Evolutionary conservation across 2,888 invertebrate genomes (phyloP), one percentile per base, ranked within the genome.

Genomic region (Apotomis betuletana): DNA sequence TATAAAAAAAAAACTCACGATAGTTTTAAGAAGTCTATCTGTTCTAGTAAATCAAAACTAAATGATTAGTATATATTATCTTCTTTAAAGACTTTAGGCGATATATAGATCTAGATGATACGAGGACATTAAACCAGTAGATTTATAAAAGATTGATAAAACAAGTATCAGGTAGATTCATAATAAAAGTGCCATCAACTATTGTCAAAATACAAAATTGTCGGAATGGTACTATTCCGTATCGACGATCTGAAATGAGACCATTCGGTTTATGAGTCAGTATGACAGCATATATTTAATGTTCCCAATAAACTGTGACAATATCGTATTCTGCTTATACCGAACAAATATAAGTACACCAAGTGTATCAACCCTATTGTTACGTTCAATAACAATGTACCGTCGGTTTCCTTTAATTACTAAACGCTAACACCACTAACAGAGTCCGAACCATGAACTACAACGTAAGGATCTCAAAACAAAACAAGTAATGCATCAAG

Each of bases 171-270:
- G 10, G 38, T 62, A 41, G 0, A 41, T 15, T 63, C 4, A 51
- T 41, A 6, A 63, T 12, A 63, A 57, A 41, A 58, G 15, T 63
- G 49, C 62, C 51, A 69, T 69, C 57, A 69, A 63, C 51, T 36
- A 62, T 69, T 57, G 55, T 63, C 62, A 62, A 63, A 62, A 62
- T 46, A 62, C 46, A 52, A 38, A 49, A 62, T 49, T 49, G 46
- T 55, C 4, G 36, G 60, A 51, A 13, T 63, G 51, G 51, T 12
- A 55, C 54, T 15, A 46, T 55, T 55, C n/a, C 13, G 15, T 62
- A 69, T 62, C 69, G 46, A 38, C 15, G 62, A 69, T 69, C 61
- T 62, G 62, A 44, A 61, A 62, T 69, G 13, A 61, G 36, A 55
- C 46, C 57, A 69, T 63, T 69, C 51, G 63, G 63, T 69, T 63